A percentile compares a stretch with the other conserved stretches of the same genome.
Conservation (phyloP, 2,113 vertebrate genomes). For the Fulica atra region DNA sequence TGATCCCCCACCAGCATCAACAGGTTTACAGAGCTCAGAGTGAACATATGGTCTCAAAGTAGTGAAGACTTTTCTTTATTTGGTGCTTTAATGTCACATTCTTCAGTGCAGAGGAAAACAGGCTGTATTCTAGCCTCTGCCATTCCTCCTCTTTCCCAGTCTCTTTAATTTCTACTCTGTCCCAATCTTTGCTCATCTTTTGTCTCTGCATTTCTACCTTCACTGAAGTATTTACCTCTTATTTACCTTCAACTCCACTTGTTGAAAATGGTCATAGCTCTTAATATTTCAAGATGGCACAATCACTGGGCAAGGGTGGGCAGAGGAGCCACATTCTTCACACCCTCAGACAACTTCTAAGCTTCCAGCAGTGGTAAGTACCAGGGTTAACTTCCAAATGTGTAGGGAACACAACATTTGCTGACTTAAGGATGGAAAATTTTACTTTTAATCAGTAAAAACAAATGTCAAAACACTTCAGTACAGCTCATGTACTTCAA, state of each 20-base stretch:
- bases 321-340: background rate
- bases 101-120: background rate
- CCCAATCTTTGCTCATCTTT: background rate
- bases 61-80: background rate
- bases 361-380: background rate
- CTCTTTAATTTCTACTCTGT: background rate
- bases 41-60: background rate
- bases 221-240: background rate
- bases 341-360: background rate
- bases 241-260: background rate
- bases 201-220: background rate
- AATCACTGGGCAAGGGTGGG: background rate
- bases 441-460: background rate
- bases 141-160: background rate
- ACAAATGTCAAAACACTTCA: background rate
- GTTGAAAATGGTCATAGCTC: background rate
- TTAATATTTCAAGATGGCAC: background rate
- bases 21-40: slow-evolving; percentile 12
- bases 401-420: background rate
- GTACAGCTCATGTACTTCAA: background rate
- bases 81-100: background rate
- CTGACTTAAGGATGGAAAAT: background rate
- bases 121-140: background rate
- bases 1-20: slow-evolving; percentile 31
- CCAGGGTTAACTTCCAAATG: background rate